A percentile compares a stretch with the other conserved stretches of the same genome.
phyloP scores from a whole-genome alignment of 2,113 vertebrate species.

The Cranoglanis bouderius region DNA sequence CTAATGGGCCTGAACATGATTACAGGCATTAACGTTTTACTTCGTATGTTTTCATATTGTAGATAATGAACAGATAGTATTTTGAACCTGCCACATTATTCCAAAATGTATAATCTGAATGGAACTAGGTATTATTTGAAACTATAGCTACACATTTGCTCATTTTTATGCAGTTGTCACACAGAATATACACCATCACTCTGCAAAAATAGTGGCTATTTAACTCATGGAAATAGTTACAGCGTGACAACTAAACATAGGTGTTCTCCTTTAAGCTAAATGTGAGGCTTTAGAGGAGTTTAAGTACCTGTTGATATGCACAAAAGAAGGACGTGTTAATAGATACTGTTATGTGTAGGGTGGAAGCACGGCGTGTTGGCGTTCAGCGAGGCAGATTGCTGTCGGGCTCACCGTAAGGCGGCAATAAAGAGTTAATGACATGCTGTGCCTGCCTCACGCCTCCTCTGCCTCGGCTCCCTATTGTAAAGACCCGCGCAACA shows the following conservation, averaged over 20 bases:
- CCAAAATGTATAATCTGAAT: not conserved
- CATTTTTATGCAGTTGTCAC: slow-evolving; percentile 38
- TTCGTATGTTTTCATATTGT: not conserved
- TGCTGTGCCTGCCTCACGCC: slow-evolving; percentile 56
- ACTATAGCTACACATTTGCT: slow-evolving; percentile 34
- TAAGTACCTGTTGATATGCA: slow-evolving; percentile 58
- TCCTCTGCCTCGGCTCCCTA: slow-evolving; percentile 55
- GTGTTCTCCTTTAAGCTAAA: slow-evolving; percentile 46
- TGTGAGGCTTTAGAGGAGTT: slow-evolving; percentile 42
- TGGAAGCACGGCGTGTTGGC: slow-evolving; percentile 38
- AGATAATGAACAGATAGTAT: slow-evolving; percentile 2
- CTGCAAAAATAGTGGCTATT: slow-evolving; percentile 45
- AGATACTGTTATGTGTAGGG: slow-evolving; percentile 50
- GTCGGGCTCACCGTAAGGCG: slow-evolving; percentile 54
- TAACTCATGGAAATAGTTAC: slow-evolving; percentile 51
- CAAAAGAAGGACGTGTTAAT: slow-evolving; percentile 57
- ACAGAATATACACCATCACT: slow-evolving; percentile 26
- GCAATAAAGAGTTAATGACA: slow-evolving; percentile 61
- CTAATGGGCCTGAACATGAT: slow-evolving; percentile 18
- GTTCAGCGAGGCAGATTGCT: slow-evolving; percentile 53
- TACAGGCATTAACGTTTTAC: slow-evolving; percentile 7
- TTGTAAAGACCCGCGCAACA: slow-evolving; percentile 53
- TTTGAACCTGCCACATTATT: not conserved
- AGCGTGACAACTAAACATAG: slow-evolving; percentile 54
- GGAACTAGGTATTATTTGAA: slow-evolving; percentile 17